Evolutionary conservation across 2,113 vertebrate species (phyloP), one percentile per base, ranked within the genome.

Genomic region (Austrofundulus limnaeus): DNA sequence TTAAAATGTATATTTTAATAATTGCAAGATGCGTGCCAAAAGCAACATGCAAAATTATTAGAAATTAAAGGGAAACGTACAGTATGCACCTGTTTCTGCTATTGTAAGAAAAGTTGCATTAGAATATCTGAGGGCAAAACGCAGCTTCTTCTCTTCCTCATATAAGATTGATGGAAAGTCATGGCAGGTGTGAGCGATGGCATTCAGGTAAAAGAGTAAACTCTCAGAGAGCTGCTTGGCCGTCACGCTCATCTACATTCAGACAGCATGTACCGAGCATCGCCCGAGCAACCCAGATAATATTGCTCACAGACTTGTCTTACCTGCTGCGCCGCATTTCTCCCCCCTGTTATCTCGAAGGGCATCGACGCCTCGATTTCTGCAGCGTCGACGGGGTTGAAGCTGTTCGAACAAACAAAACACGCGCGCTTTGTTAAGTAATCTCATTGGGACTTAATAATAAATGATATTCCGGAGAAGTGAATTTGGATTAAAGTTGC

Each of bases 291-390:
- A 64, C 28, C 69, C 52, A 52, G 73, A 78, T 80, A 50, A 77
- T 80, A 57, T 77, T 83, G 65, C 81, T 61, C 63, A 47, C 70
- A 69, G 70, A 89, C 84, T 60, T 19, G 83, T 85, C 50, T 71
- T 77, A 89, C 88, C 85, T 85, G 89, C 80, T 77, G 58, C 66
- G 58, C 84, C 70, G 66, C 88, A 89, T 89, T 90, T 85, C 73
- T 70, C 14, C 31, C 39, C 49, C 13, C 23, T 24, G 25, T 56
- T 80, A 82, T 84, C 78, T 70, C 5, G 10, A 12, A 13, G 52
- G 55, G 41, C 66, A 74, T 77, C 54, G 24, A 43, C 74, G 17
- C 16, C 28, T 24, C 72, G 48, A 14, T 25, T 20, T 53, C 38
- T 70, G 24, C 48, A 50, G 43, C 42, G 53, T 19, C 54, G 77